Conservation (phyloP, 1,140 invertebrate species). For the Drosophila navojoa region DNA sequence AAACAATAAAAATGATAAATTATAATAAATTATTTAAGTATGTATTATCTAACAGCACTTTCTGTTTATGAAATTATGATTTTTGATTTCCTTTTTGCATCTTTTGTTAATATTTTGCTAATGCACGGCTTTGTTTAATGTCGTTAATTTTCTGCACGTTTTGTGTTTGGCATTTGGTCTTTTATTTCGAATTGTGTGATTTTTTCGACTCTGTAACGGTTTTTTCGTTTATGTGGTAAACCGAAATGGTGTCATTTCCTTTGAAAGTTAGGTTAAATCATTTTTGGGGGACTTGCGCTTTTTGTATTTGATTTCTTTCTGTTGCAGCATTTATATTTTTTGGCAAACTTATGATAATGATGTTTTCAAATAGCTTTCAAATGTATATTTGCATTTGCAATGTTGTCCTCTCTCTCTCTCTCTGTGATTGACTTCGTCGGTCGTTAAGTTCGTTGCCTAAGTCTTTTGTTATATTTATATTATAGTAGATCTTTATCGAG, state of each 20-base stretch:
- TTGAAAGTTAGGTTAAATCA: constrained; percentile 66
- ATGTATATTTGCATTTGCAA: too few relatives aligned
- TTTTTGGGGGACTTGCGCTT: background rate
- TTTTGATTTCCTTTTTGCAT: constrained; percentile 14
- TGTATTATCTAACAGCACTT: constrained; percentile 32
- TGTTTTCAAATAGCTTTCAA: constrained; percentile 1
- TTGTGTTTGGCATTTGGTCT: constrained; percentile 47
- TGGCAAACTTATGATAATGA: constrained; percentile 2
- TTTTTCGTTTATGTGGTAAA: constrained; percentile 61
- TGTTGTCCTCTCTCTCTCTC: background rate
- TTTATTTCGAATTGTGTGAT: constrained; percentile 21
- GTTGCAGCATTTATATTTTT: constrained; percentile 1
- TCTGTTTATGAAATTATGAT: constrained; percentile 38
- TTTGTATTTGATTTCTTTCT: background rate
- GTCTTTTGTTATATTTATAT: constrained; percentile 7
- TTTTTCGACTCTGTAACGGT: constrained; percentile 43
- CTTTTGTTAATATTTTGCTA: constrained; percentile 27
- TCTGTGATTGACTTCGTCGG: background rate
- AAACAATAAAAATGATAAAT: constrained; percentile 31
- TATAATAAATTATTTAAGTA: too few relatives aligned
- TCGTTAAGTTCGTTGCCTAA: constrained; percentile 47
- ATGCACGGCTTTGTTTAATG: constrained; percentile 32
- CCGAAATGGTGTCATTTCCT: constrained; percentile 69
- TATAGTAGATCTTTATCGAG: too few relatives aligned
- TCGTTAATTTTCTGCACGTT: constrained; percentile 50